Base-by-base conservation (phyloP, 35 echinoderm and acorn worm species). In the Ptychodera flava region DNA sequence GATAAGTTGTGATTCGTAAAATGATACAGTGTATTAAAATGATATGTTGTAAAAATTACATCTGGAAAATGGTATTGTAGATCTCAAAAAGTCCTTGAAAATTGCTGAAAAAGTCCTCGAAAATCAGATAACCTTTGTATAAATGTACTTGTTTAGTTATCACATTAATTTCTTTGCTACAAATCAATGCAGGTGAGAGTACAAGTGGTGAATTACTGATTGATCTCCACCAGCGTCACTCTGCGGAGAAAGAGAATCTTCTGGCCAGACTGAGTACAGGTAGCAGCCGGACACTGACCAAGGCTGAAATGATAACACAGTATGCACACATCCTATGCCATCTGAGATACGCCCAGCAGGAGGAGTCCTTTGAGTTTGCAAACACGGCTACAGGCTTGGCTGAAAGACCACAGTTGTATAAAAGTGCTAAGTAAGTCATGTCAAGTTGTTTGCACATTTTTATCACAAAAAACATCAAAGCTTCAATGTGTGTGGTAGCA, bases 241-340 rank as follows among this genome's bases (percentile, higher is more conserved):
- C 85, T 53, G 35, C 80, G 29, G 95, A 94, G 85, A 84, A 86
- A 28, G 95, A 98, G 33, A 94, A 92, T 75, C 87, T 94, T 16
- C 83, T 94, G 28, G 83, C 92, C 22, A 85, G 86, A 2, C 82
- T 94, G 30, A 94, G 93, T 53, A 35, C 30, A 83, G 93, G 87
- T 16, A 85, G 87, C 28, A 87, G 88, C 28, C 79, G 86, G 37
- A 90, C 93, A 32, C 84, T 98, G 37, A 92, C 90, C 33, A 91
- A 92, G 15, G 90, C 85, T 16, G 95, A 98, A 82, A 98, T 98
- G 95, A 88, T 98, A n/a, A 94, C 95, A 28, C 90, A 94, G 77
- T 98, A 92, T 85, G 88, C 89, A 33, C 85, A 86, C 28, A 86
- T 92, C 30, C 89, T 88, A 14, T 82, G 80, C 0, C 90, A 94